Conservation (phyloP, 2,888 invertebrate genomes). For the Syrista parreyssii region DNA sequence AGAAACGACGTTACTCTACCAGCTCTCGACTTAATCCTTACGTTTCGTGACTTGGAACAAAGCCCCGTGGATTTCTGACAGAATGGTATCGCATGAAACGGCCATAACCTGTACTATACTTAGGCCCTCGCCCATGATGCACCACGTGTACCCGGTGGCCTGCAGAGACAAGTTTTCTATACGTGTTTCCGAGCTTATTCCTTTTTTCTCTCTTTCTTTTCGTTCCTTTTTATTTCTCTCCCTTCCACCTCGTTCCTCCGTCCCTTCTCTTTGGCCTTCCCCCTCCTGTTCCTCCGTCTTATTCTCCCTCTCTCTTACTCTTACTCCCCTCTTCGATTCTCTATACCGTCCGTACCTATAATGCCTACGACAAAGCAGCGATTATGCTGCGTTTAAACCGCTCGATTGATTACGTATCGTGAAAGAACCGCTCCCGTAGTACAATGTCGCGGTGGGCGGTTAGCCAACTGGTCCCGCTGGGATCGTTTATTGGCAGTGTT, state of each 20-base stretch:
- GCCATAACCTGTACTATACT: conserved; percentile 55
- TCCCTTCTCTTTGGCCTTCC: not conserved
- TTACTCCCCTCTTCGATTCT: not conserved
- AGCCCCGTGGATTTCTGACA: conserved; percentile 65
- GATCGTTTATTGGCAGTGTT: conserved; percentile 46
- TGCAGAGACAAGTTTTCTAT: conserved; percentile 1
- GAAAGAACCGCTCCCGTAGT: conserved; percentile 36
- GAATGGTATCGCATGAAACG: conserved; percentile 64
- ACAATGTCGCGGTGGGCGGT: conserved; percentile 64
- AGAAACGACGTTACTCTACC: conserved; percentile 21
- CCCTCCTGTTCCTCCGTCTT: not conserved
- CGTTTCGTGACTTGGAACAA: conserved; percentile 65
- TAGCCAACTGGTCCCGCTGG: conserved; percentile 62
- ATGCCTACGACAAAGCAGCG: conserved; percentile 43
- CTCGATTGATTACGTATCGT: conserved; percentile 54
- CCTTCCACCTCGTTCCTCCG: not conserved
- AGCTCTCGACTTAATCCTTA: conserved; percentile 62
- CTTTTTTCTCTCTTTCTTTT: not conserved
- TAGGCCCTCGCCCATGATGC: conserved; percentile 13
- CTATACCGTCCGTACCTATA: not conserved
- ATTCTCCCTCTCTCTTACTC: not conserved
- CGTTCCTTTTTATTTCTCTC: not conserved
- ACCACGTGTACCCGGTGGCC: conserved; percentile 21
- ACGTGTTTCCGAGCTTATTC: conserved; percentile 16
- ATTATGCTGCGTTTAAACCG: conserved; percentile 53